phyloP scores from a whole-genome alignment of 2,797 vertebrate species.

The Orestias chungarensis region DNA sequence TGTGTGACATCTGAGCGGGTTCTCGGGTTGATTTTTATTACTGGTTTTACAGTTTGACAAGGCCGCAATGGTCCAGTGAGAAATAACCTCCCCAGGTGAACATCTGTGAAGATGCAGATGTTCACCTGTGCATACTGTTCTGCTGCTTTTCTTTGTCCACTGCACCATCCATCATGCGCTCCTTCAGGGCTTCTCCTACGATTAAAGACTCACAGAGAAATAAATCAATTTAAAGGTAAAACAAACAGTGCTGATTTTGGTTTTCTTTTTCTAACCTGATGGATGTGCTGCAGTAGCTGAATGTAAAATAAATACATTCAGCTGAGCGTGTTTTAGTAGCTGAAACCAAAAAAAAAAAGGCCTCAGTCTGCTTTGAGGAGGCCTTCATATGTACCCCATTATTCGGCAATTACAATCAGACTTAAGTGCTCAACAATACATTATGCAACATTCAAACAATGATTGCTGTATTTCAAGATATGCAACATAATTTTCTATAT shows the following conservation, averaged over 20 bases:
- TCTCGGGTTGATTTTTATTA: constrained; percentile 76
- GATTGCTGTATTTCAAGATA: constrained; percentile 46
- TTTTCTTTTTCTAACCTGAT: constrained; percentile 18
- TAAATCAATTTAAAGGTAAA: constrained; percentile 42
- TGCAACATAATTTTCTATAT: constrained; percentile 6
- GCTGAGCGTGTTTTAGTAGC: neutral
- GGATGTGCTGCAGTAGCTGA: constrained; percentile 12
- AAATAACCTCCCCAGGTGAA: constrained; percentile 59
- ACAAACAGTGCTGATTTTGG: constrained; percentile 51
- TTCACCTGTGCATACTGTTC: constrained; percentile 9
- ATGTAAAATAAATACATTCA: constrained; percentile 5
- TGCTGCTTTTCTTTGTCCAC: constrained; percentile 21
- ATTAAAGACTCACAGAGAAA: constrained; percentile 31
- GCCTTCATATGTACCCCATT: constrained; percentile 34
- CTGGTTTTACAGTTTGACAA: constrained; percentile 72
- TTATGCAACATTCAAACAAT: constrained; percentile 20
- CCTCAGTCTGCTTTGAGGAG: constrained; percentile 6
- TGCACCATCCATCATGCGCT: constrained; percentile 37
- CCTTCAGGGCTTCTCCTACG: constrained; percentile 27
- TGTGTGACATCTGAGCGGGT: constrained; percentile 76
- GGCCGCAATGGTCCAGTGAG: constrained; percentile 54
- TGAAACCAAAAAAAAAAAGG: constrained; percentile 15
- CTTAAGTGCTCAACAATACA: constrained; percentile 30
- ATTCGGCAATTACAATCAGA: constrained; percentile 45
- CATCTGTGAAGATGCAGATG: constrained; percentile 34